Conservation (phyloP, 2,888 invertebrate genomes). For the Cenopis cana region DNA sequence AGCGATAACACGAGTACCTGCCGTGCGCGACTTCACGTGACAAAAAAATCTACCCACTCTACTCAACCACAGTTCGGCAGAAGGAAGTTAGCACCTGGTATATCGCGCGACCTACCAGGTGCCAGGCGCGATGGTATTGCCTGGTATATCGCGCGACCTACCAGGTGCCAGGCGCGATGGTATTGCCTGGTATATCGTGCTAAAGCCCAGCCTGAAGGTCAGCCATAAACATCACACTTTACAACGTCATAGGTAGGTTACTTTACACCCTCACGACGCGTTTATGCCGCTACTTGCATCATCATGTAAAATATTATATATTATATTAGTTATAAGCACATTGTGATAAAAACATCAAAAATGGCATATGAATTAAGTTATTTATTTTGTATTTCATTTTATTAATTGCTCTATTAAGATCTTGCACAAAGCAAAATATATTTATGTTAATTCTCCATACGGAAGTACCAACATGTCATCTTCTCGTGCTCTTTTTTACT, state of each 20-base stretch:
- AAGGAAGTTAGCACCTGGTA: not conserved
- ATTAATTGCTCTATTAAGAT: slow-evolving; percentile 20
- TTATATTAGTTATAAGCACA: slow-evolving; percentile 30
- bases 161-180: no score
- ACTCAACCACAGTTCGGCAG: not conserved
- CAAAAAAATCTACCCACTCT: not conserved
- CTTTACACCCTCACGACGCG: not conserved
- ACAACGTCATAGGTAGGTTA: no score
- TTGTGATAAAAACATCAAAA: slow-evolving; percentile 38
- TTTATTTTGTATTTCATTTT: slow-evolving; percentile 40
- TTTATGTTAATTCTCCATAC: slow-evolving; percentile 11
- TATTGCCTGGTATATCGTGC: no score
- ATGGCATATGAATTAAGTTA: slow-evolving; percentile 29
- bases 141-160: no score
- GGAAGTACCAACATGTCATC: slow-evolving; percentile 3
- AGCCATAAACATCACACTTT: not conserved
- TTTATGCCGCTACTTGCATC: not conserved
- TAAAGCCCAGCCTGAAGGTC: not conserved
- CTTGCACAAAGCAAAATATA: slow-evolving; percentile 33
- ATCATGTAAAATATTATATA: not conserved
- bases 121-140: no score
- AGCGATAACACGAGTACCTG: not conserved
- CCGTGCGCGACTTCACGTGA: not conserved
- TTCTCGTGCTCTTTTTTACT: not conserved
- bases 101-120: no score